Evolutionary conservation across 2,797 vertebrate genomes (phyloP), one percentile per base, ranked within the genome.

Genomic region (Uromys caudimaculatus): DNA sequence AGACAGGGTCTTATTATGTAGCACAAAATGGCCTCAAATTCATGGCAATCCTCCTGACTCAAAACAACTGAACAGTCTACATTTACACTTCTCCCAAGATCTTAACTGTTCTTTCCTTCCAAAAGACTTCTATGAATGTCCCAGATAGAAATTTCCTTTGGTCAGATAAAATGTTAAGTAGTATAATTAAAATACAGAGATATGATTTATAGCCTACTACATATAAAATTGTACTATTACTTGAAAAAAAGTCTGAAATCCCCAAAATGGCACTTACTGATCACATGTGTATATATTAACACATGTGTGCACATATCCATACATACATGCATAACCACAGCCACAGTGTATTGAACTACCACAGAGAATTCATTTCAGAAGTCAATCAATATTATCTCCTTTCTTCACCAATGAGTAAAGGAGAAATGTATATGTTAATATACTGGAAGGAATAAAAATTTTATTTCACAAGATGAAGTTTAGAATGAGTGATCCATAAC

Each of bases 161-260:
- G 83, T 91, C 89, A 94, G 29, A 93, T 71, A 90, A 32, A 79
- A 92, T 78, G 27, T 44, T 44, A 89, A 92, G 71, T 52, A 89
- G 19, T 29, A 88, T n/a, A 81, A 92, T 90, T 93, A 96, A 96
- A 93, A 95, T 79, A 41, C 32, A 83, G 32, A 67, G 17, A n/a
- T 54, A 38, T 32, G 89, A 69, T 60, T 77, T 90, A 87, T 0
- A 87, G 56, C 60, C 87, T 6, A 64, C 35, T 69, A 47, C 2
- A 92, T 84, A 96, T 0, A 95, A 50, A 77, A 79, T 11, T 91
- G 1, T 64, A 89, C 29, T 41, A 92, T 76, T 77, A 91, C 62
- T 92, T 95, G 6, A 64, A 79, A 90, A 78, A 93, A 97, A 64
- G 35, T 88, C 41, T 83, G 50, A 78, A 19, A 90, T 44, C 8